These are phyloP conservation scores for Boloria euphrosyne DNA, from an alignment of 2,888 invertebrate species.

Conservation along the genomic window DNA sequence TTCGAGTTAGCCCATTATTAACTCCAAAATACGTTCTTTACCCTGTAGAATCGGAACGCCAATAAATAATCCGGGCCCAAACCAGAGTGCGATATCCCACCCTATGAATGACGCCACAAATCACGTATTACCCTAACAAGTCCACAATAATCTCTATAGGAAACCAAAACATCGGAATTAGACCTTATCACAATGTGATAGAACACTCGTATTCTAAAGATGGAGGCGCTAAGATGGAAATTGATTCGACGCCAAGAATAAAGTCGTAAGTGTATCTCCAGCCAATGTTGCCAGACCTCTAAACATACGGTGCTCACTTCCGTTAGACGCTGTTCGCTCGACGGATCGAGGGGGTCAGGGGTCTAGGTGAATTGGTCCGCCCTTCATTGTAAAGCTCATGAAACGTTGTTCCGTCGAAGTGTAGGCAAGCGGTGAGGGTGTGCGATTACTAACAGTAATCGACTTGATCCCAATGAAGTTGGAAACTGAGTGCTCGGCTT, in stretches of 20 bases:
- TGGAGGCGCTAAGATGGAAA: slow-evolving; percentile 67
- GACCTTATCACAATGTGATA: slow-evolving; percentile 55
- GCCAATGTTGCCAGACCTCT: slow-evolving; percentile 46
- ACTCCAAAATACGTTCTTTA: slow-evolving; percentile 27
- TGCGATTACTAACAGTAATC: slow-evolving; percentile 75
- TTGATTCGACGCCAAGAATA: slow-evolving; percentile 71
- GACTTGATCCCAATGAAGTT: slow-evolving; percentile 77
- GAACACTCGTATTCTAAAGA: slow-evolving; percentile 47
- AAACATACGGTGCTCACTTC: slow-evolving; percentile 53
- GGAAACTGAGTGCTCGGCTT: slow-evolving; percentile 58
- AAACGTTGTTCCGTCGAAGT: slow-evolving; percentile 56
- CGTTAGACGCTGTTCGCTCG: slow-evolving; percentile 43
- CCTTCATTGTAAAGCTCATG: slow-evolving; percentile 51
- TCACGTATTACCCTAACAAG: slow-evolving; percentile 75
- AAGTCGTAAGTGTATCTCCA: slow-evolving; percentile 58
- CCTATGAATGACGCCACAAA: slow-evolving; percentile 59
- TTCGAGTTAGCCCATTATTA: slow-evolving; percentile 34
- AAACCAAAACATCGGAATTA: slow-evolving; percentile 58
- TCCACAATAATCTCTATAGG: slow-evolving; percentile 55
- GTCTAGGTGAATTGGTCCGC: slow-evolving; percentile 48
- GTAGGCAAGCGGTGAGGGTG: slow-evolving; percentile 66
- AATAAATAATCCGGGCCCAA: slow-evolving; percentile 16
- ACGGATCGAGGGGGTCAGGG: slow-evolving; percentile 43
- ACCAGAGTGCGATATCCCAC: slow-evolving; percentile 32
- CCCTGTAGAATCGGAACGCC: slow-evolving; percentile 43